Conservation (phyloP, 2,113 vertebrate genomes). For the Castor canadensis region DNA sequence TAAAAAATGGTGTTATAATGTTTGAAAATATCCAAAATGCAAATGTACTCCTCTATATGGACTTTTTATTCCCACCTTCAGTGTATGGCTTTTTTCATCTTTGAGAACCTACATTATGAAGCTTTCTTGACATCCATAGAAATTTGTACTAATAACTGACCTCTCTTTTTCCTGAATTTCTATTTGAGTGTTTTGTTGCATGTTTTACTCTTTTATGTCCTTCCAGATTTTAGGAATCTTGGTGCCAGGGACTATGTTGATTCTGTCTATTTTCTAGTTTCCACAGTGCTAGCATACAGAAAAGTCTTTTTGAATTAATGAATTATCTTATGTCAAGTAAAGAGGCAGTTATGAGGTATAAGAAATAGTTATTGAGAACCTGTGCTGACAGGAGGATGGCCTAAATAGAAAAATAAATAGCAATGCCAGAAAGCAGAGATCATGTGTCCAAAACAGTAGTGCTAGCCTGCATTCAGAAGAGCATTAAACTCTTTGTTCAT, state of each 20-base stretch:
- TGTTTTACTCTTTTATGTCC: neutral
- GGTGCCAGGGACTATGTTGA: neutral
- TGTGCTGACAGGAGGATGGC: neutral
- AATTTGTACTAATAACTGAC: neutral
- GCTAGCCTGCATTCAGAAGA: neutral
- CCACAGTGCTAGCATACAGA: neutral
- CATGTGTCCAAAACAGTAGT: neutral
- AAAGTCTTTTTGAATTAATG: neutral
- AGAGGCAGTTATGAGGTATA: neutral
- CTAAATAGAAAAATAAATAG: neutral
- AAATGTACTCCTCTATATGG: no score
- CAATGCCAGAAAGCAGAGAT: neutral
- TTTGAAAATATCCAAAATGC: neutral
- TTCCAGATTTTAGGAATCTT: neutral
- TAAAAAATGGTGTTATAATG: neutral
- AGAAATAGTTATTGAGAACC: neutral
- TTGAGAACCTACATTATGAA: neutral
- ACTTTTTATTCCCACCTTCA: neutral
- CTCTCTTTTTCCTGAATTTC: neutral
- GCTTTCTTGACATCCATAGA: neutral
- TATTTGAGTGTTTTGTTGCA: neutral
- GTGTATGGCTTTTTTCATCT: no score
- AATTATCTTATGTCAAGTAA: neutral
- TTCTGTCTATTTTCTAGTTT: no score
- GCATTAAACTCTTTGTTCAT: neutral